These are phyloP conservation scores for Fulmarus glacialis DNA, from an alignment of 2,113 vertebrate species.

Conservation along the genomic window DNA sequence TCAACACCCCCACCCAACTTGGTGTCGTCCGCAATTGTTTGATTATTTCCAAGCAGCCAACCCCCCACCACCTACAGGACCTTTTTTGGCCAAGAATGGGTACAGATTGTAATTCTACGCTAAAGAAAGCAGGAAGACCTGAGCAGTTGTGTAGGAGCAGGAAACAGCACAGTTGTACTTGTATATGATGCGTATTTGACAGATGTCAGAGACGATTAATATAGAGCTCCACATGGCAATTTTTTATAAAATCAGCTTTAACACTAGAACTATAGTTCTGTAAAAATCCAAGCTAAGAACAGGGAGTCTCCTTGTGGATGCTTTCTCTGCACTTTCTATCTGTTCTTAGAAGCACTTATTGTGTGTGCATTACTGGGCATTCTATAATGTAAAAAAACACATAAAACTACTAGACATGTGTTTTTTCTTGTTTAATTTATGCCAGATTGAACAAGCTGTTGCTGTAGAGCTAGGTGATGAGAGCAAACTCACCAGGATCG, in stretches of 20 bases:
- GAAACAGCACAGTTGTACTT: neutral
- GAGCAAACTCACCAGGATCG: slow-evolving; percentile 63
- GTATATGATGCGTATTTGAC: neutral
- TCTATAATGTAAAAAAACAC: neutral
- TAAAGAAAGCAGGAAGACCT: neutral
- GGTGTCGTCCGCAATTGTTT: neutral
- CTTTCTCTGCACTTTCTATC: neutral
- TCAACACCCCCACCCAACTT: no score
- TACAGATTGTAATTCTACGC: neutral
- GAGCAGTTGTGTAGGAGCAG: neutral
- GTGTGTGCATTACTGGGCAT: neutral
- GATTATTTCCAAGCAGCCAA: neutral
- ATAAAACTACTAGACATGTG: neutral
- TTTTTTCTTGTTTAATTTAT: neutral
- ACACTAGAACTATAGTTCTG: neutral
- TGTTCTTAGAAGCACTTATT: neutral
- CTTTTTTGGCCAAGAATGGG: neutral
- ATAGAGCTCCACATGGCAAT: neutral
- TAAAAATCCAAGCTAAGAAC: neutral
- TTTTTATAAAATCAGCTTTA: neutral
- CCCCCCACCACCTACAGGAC: neutral
- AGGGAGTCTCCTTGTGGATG: neutral
- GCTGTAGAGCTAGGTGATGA: slow-evolving; percentile 74
- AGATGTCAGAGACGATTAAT: neutral
- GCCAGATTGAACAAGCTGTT: slow-evolving; percentile 78